These are phyloP conservation scores for Dipodomys stephensi DNA, from an alignment of 2,113 vertebrate genomes.

Conservation along the genomic window DNA sequence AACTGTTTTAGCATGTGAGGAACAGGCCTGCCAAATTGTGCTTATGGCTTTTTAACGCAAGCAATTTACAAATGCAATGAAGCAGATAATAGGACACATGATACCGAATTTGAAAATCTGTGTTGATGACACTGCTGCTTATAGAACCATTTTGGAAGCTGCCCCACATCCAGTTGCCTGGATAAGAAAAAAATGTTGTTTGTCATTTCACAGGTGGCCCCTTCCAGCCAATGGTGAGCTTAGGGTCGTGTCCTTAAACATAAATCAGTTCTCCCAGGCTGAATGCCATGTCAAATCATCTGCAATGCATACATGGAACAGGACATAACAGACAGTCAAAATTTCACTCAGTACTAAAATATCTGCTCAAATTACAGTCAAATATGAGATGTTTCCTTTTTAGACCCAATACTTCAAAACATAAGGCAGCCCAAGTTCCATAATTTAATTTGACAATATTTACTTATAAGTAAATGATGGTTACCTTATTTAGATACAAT, in stretches of 20 bases:
- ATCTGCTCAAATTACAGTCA: neutral
- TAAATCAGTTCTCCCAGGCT: neutral
- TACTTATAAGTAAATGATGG: neutral
- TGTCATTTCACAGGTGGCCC: conserved; percentile 69
- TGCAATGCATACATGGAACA: neutral
- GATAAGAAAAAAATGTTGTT: conserved; percentile 60
- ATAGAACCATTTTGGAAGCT: conserved; percentile 57
- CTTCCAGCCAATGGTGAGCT: conserved; percentile 38
- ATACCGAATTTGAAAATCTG: conserved; percentile 73
- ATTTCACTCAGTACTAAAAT: neutral
- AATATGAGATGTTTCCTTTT: neutral
- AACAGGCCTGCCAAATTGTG: conserved; percentile 74
- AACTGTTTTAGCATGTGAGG: conserved; percentile 69
- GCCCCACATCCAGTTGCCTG: neutral
- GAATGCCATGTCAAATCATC: neutral
- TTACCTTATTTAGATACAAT: neutral
- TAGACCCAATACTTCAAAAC: conserved; percentile 14
- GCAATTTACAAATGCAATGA: conserved; percentile 80
- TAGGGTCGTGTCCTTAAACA: conserved; percentile 47
- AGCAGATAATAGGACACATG: conserved; percentile 78
- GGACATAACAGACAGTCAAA: neutral
- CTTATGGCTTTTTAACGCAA: conserved; percentile 82
- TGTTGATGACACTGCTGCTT: conserved; percentile 34
- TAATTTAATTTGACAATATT: neutral
- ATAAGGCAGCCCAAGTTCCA: neutral